Evolutionary conservation across 2,888 invertebrate genomes (phyloP).

Genomic region (Microctonus aethiopoides): DNA sequence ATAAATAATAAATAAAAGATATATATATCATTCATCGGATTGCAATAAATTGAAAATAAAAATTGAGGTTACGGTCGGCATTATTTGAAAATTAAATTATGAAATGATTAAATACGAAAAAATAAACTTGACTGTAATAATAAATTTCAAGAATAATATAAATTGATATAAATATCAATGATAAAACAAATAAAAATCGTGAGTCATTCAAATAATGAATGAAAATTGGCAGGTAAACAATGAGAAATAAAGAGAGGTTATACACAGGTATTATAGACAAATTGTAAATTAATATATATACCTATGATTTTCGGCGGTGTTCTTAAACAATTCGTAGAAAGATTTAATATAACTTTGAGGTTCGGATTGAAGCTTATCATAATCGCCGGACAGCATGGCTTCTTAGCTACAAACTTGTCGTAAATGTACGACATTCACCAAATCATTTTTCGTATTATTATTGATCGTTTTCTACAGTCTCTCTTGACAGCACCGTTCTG

Average conservation of each 20-base stretch:
- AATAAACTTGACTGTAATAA: not conserved
- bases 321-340: constrained; percentile 68
- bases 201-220: not conserved
- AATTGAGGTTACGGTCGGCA: constrained; percentile 18
- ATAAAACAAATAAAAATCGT: not conserved
- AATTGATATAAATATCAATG: not conserved
- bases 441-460: constrained; percentile 64
- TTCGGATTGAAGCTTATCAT: constrained; percentile 65
- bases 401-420: constrained; percentile 35
- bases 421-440: constrained; percentile 51
- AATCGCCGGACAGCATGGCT: constrained; percentile 61
- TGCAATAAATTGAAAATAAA: not conserved
- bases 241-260: constrained; percentile 55
- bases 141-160: constrained; percentile 16
- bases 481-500: constrained; percentile 21
- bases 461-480: constrained; percentile 56
- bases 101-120: not conserved
- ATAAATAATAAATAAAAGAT: not conserved
- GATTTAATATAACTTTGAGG: constrained; percentile 66
- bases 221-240: constrained; percentile 51
- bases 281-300: constrained; percentile 39
- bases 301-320: constrained; percentile 67
- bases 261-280: constrained; percentile 35
- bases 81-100: constrained; percentile 3
- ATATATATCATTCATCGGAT: too few species aligned